Conservation (phyloP, 2,797 vertebrate species). For the Rhincodon typus region DNA sequence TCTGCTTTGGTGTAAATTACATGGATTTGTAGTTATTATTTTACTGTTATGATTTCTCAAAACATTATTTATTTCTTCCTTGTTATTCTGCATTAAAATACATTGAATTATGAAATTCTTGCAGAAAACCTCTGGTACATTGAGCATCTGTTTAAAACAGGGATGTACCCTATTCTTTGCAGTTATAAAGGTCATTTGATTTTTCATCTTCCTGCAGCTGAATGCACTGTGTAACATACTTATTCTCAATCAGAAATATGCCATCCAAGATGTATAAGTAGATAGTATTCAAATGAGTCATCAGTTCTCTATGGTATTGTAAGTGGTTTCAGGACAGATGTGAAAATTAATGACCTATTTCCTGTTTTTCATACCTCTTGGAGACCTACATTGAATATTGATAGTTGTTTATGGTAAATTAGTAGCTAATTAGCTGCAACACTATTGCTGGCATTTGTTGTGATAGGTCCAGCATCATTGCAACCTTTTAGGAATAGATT, state of each 20-base stretch:
- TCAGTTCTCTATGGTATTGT: constrained; percentile 48
- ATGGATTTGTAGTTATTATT: background rate
- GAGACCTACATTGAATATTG: constrained; percentile 51
- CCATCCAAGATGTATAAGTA: background rate
- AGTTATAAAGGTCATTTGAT: background rate
- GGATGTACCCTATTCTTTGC: background rate
- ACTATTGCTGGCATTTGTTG: constrained; percentile 55
- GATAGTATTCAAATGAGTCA: constrained; percentile 9
- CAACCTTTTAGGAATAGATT: background rate
- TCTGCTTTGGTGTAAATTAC: background rate
- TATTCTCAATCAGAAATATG: constrained; percentile 33
- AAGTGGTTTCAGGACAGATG: constrained; percentile 45
- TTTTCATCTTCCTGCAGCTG: background rate
- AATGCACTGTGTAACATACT: background rate
- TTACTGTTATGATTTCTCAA: background rate
- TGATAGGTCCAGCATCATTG: constrained; percentile 33
- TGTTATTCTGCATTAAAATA: background rate
- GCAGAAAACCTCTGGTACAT: background rate
- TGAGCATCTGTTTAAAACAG: background rate
- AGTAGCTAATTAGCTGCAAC: constrained; percentile 56
- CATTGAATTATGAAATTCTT: background rate
- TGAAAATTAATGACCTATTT: constrained; percentile 54
- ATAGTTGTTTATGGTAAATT: constrained; percentile 57
- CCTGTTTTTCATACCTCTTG: constrained; percentile 47
- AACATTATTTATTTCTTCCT: background rate